A percentile compares a stretch with the other conserved stretches of the same genome.
These are phyloP conservation scores for Idaea dimidiata DNA, from an alignment of 2,888 invertebrate species.

Conservation along the genomic window DNA sequence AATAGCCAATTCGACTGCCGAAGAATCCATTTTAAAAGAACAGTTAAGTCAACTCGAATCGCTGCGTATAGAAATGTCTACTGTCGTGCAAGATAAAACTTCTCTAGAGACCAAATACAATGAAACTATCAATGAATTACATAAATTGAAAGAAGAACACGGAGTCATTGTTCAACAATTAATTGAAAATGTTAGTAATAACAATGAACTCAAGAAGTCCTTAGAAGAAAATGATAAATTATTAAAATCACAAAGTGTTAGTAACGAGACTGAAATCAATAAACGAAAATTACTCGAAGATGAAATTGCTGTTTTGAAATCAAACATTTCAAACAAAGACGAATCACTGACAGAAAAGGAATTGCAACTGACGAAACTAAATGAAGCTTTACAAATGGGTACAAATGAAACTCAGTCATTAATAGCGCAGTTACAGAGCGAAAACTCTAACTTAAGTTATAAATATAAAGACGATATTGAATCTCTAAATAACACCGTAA, in stretches of 20 bases:
- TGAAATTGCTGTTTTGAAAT: conserved; percentile 51
- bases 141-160: conserved; percentile 50
- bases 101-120: conserved; percentile 52
- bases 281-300: conserved; percentile 51
- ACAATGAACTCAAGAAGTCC: conserved; percentile 45
- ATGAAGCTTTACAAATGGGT: conserved; percentile 50
- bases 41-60: conserved; percentile 60
- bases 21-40: conserved; percentile 65
- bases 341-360: conserved; percentile 53
- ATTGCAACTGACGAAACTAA: conserved; percentile 47
- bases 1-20: conserved; percentile 63
- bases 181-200: conserved; percentile 45
- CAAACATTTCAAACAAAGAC: conserved; percentile 50
- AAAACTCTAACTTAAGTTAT: conserved; percentile 59
- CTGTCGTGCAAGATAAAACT: conserved; percentile 58
- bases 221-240: conserved; percentile 58
- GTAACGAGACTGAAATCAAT: conserved; percentile 47
- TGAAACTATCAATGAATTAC: conserved; percentile 48
- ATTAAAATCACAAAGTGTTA: conserved; percentile 55
- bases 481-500: conserved; percentile 58
- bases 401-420: conserved; percentile 55
- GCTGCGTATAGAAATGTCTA: conserved; percentile 56
- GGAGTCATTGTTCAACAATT: conserved; percentile 47
- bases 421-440: conserved; percentile 54
- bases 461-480: conserved; percentile 60